Conservation (phyloP, 2,888 invertebrate genomes). For the Diloba caeruleocephala region DNA sequence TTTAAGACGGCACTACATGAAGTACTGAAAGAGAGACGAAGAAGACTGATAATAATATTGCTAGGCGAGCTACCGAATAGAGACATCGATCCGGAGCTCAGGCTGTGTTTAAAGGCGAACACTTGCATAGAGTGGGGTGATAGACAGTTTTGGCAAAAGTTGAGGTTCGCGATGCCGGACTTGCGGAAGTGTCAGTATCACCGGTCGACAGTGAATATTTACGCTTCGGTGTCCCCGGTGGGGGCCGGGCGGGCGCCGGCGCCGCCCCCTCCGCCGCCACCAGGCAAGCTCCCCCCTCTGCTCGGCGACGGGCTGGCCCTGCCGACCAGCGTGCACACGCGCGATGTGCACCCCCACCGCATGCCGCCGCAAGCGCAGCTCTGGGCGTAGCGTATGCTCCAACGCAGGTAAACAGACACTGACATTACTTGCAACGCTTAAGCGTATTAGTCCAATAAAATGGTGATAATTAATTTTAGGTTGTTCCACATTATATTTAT, state of each 20-base stretch:
- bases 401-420: constrained; percentile 89
- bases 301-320: constrained; percentile 83
- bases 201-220: constrained; percentile 92
- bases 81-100: constrained; percentile 96
- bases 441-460: constrained; percentile 88
- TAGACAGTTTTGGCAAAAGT: constrained; percentile 98
- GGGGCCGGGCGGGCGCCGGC: constrained; percentile 89
- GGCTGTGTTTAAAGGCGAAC: constrained; percentile 96
- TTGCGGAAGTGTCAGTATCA: constrained; percentile 91
- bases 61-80: constrained; percentile 96
- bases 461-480: constrained; percentile 85
- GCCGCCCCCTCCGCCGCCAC: constrained; percentile 90
- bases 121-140: constrained; percentile 98
- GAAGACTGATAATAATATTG: constrained; percentile 96
- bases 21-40: constrained; percentile 95
- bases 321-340: constrained; percentile 80
- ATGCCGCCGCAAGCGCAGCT: constrained; percentile 91
- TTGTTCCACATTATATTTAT: constrained; percentile 80
- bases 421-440: constrained; percentile 84
- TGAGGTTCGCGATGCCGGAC: constrained; percentile 97
- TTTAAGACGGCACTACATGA: constrained; percentile 98
- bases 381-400: constrained; percentile 94
- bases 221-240: constrained; percentile 90
- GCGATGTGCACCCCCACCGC: constrained; percentile 85
- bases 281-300: constrained; percentile 90